These are phyloP conservation scores for Cheirogaleus major DNA, from an alignment of 2,797 vertebrate species.

Conservation along the genomic window DNA sequence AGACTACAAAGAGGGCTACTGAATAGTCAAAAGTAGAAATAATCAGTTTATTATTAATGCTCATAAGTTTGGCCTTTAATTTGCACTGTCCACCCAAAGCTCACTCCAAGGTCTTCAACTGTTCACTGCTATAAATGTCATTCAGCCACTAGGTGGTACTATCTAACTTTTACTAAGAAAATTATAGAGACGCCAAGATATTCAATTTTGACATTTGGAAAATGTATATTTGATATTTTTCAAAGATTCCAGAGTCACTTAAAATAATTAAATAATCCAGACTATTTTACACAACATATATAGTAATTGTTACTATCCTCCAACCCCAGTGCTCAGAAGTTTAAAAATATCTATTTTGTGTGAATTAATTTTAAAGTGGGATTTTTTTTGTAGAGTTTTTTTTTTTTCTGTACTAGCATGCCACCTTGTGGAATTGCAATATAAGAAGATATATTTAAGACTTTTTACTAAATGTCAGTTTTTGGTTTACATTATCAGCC, in stretches of 20 bases:
- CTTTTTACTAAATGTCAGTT: background rate
- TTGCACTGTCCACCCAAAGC: background rate
- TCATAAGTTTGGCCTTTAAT: background rate
- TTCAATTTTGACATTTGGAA: constrained; percentile 32
- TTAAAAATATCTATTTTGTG: background rate
- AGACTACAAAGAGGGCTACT: background rate
- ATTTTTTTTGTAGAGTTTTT: background rate
- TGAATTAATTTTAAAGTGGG: constrained; percentile 9
- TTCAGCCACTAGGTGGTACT: constrained; percentile 84
- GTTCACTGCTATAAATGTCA: background rate
- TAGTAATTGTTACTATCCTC: background rate
- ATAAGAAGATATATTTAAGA: background rate
- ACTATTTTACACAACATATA: background rate
- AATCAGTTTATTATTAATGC: background rate
- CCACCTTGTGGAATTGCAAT: background rate
- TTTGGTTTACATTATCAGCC: background rate
- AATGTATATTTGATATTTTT: constrained; percentile 54
- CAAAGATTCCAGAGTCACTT: background rate
- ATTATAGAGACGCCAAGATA: background rate
- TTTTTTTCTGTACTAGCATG: background rate
- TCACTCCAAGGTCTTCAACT: background rate
- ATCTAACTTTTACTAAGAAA: constrained; percentile 50
- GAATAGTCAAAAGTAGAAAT: background rate
- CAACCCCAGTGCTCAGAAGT: background rate
- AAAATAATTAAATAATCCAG: background rate